These are phyloP conservation scores for Carcina quercana DNA, from an alignment of 2,888 invertebrate species.

Conservation along the genomic window DNA sequence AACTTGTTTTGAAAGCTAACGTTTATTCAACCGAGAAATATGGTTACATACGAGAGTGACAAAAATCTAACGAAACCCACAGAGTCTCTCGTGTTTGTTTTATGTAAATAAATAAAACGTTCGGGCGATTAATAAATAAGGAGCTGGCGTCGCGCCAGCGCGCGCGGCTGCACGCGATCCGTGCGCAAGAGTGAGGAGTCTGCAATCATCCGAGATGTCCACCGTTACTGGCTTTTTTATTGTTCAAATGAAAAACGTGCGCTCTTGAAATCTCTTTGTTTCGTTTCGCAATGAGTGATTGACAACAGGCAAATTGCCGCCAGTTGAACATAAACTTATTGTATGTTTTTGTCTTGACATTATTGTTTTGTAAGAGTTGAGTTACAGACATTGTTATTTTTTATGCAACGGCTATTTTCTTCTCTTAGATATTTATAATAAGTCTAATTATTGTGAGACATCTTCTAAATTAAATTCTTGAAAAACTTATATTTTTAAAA, in stretches of 20 bases:
- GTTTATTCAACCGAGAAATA: neutral
- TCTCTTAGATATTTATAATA: no score
- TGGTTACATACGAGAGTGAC: neutral
- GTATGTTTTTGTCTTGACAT: no score
- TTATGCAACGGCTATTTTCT: no score
- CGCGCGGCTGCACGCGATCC: slow-evolving; percentile 16
- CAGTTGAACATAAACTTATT: neutral
- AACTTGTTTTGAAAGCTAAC: no score
- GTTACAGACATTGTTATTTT: no score
- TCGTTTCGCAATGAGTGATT: neutral
- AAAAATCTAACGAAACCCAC: neutral
- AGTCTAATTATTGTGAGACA: no score
- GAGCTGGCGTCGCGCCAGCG: slow-evolving; percentile 40
- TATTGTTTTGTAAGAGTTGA: no score
- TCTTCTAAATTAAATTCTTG: no score
- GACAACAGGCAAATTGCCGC: neutral
- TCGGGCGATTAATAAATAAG: slow-evolving; percentile 44
- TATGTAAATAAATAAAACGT: slow-evolving; percentile 48
- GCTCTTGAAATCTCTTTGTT: slow-evolving; percentile 3
- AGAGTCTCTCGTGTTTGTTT: slow-evolving; percentile 22
- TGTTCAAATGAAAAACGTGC: slow-evolving; percentile 6
- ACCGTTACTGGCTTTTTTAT: slow-evolving; percentile 20
- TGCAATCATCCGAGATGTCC: slow-evolving; percentile 25
- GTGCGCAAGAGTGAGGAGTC: slow-evolving; percentile 13
- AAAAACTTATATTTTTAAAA: no score